Conservation (phyloP, 2,113 vertebrate genomes). For the Onychorhynchus coronatus region DNA sequence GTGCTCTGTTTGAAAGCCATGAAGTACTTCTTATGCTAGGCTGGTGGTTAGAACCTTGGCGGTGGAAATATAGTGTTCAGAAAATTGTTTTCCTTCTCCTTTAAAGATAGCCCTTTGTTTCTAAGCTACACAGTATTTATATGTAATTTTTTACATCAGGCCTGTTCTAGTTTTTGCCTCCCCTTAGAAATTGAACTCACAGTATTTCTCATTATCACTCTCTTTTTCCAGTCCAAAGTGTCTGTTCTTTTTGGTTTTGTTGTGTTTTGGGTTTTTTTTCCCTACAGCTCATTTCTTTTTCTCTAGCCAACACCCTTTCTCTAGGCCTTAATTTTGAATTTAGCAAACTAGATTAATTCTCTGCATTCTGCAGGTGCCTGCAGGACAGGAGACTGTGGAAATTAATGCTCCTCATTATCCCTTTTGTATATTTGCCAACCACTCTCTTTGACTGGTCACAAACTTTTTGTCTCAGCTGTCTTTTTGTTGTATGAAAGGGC, state of each 20-base stretch:
- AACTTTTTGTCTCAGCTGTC: neutral
- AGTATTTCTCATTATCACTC: neutral
- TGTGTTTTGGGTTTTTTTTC: neutral
- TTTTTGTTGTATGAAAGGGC: neutral
- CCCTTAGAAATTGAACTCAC: neutral
- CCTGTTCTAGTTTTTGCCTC: neutral
- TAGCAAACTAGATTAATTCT: neutral
- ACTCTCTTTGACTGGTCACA: neutral
- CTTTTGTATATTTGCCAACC: neutral
- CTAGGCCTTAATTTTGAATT: neutral
- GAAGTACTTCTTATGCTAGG: neutral
- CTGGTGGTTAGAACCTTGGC: neutral
- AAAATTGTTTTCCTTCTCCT: neutral
- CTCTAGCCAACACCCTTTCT: neutral
- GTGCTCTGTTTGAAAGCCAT: neutral
- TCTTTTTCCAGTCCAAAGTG: neutral
- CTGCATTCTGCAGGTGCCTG: neutral
- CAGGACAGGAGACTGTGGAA: neutral
- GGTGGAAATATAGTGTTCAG: neutral
- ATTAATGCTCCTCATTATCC: neutral
- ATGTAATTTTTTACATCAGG: neutral
- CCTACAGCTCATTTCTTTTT: neutral
- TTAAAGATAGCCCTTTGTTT: neutral
- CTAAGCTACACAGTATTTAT: neutral
- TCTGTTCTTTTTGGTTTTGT: neutral